Evolutionary conservation across 1,140 invertebrate species (phyloP).

Genomic region (Drosophila serrata): DNA sequence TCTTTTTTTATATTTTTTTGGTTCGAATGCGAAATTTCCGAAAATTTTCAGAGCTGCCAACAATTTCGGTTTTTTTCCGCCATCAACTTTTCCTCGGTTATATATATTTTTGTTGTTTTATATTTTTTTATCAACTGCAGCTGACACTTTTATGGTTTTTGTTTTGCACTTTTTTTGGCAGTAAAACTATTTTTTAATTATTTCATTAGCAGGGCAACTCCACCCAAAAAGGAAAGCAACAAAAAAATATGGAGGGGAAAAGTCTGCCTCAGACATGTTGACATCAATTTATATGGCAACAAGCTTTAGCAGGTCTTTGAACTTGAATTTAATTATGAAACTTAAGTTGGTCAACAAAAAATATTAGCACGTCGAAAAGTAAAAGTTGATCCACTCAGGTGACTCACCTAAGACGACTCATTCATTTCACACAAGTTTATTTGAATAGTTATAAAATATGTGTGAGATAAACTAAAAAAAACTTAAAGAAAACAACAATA

Average conservation of each 20-base stretch:
- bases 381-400: slow-evolving; percentile 37
- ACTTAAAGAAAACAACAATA: not conserved
- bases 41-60: slow-evolving; percentile 42
- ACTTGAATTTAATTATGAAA: slow-evolving; percentile 47
- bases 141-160: slow-evolving; percentile 46
- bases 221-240: not conserved
- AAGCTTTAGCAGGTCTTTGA: slow-evolving; percentile 48
- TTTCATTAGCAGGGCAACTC: slow-evolving; percentile 46
- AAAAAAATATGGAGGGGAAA: slow-evolving; percentile 5
- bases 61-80: slow-evolving; percentile 9
- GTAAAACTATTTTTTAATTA: slow-evolving; percentile 53
- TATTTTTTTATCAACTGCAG: slow-evolving; percentile 32
- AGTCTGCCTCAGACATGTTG: slow-evolving; percentile 48
- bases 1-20: too few species aligned
- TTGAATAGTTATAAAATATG: slow-evolving; percentile 6
- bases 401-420: slow-evolving; percentile 20
- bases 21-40: slow-evolving; percentile 33
- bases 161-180: slow-evolving; percentile 28
- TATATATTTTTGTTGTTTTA: not conserved
- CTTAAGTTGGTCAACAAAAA: slow-evolving; percentile 42
- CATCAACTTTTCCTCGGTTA: slow-evolving; percentile 6
- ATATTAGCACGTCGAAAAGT: slow-evolving; percentile 38
- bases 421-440: slow-evolving; percentile 14
- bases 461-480: not conserved
- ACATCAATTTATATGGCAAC: slow-evolving; percentile 36